Evolutionary conservation across 2,113 vertebrate genomes (phyloP).

Genomic region (Elaphurus davidianus): DNA sequence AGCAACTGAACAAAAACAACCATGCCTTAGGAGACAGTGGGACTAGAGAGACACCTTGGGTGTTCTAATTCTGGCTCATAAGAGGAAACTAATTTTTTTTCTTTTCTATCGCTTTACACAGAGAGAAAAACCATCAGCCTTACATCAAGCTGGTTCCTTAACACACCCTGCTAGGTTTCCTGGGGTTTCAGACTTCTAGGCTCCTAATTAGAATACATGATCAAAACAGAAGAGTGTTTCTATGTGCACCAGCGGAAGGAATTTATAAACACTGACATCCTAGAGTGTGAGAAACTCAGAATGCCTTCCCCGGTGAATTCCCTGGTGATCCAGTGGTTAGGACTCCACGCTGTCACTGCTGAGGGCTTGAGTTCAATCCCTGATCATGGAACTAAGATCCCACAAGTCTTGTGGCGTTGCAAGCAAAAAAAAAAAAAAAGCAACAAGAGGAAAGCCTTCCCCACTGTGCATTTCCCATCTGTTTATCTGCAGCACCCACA

Average conservation of each 20-base stretch:
- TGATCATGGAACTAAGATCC: neutral
- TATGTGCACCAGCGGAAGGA: neutral
- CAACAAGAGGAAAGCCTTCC: neutral
- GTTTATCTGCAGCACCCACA: neutral
- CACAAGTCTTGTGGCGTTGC: neutral
- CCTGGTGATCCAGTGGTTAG: neutral
- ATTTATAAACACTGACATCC: neutral
- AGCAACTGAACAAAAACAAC: neutral
- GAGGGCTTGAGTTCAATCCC: neutral
- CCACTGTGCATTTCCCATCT: neutral
- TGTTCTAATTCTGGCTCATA: neutral
- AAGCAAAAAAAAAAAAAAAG: neutral
- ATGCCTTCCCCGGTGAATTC: neutral
- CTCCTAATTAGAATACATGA: neutral
- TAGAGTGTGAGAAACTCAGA: neutral
- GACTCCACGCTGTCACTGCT: neutral
- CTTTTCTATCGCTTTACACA: neutral
- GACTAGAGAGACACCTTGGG: neutral
- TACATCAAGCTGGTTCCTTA: neutral
- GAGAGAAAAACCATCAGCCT: neutral
- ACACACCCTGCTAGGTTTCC: neutral
- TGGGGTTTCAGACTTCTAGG: neutral
- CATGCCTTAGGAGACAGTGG: neutral
- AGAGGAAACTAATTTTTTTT: neutral
- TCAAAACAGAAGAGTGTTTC: neutral